Base-by-base conservation (phyloP, 2,888 invertebrate genomes). In the Brachynemurus nebulosus region DNA sequence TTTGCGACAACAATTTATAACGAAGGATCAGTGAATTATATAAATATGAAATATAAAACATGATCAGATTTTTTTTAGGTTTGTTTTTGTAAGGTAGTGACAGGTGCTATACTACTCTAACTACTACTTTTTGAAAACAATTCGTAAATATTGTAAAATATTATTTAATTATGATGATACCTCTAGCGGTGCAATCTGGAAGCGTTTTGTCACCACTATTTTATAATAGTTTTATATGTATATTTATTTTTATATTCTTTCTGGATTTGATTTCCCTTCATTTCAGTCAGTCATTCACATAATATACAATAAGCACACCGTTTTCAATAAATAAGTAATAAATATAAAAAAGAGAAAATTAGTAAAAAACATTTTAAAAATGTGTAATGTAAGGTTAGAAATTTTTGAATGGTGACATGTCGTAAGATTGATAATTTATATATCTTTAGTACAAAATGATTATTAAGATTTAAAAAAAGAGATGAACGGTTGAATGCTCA, bases 371-470 rank as follows among this genome's bases (percentile, higher is more conserved):
- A 19, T 16, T 16, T 33, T 33, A n/a, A 12, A 20, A 42, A 42
- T 25, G 25, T 44, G 37, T 27, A 37, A 44, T 44, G 44, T 44
- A 44, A 44, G 27, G 21, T 44, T 44, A 44, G 44, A 44, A 43
- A 37, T 14, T 38, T 33, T 44, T 37, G 37, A 25, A 38, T 44
- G 44, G 44, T 44, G 44, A 44, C 44, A 44, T 27, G 44, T 44
- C 42, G 42, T 42, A 42, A 30, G 27, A 27, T 23, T 34, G 27
- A 21, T 20, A 35, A 34, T 38, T 34, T 44, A 40, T 42, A 44
- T 44, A 44, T 44, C 44, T 44, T 44, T 44, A 44, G 44, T 44
- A 44, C 44, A 44, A 44, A 44, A 44, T 44, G 44, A 44, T 44
- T 38, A 44, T 44, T n/a, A 38, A 44, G 37, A 42, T 37, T 37